These are phyloP conservation scores for Hyposoter didymator DNA, from an alignment of 2,888 invertebrate genomes.

Conservation along the genomic window DNA sequence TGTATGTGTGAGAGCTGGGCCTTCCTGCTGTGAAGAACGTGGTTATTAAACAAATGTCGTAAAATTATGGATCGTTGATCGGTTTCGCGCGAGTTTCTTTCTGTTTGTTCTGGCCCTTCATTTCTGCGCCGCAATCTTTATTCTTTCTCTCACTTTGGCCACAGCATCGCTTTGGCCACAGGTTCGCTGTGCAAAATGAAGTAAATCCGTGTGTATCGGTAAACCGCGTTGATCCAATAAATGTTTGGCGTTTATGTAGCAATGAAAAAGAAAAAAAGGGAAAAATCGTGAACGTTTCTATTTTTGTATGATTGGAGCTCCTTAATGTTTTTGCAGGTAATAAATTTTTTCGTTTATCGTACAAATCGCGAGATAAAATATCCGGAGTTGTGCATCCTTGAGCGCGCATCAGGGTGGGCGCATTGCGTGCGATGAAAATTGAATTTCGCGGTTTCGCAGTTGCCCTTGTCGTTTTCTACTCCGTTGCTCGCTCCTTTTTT, in stretches of 20 bases:
- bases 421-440: conserved; percentile 64
- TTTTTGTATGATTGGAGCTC: not conserved
- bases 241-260: not conserved
- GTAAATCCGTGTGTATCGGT: conserved; percentile 16
- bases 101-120: conserved; percentile 72
- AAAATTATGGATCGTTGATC: conserved; percentile 83
- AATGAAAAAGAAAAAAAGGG: not conserved
- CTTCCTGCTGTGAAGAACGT: conserved; percentile 68
- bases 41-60: conserved; percentile 81
- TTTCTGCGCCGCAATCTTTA: conserved; percentile 34
- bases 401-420: conserved; percentile 36
- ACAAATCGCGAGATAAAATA: conserved; percentile 5
- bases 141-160: conserved; percentile 29
- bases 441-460: conserved; percentile 63
- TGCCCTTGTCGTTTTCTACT: conserved; percentile 33
- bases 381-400: not conserved
- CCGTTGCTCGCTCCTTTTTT: conserved; percentile 9
- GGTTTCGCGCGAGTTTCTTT: conserved; percentile 82
- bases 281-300: not conserved
- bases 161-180: conserved; percentile 1
- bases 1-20: not conserved
- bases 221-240: not conserved
- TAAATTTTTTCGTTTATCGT: not conserved
- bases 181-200: not conserved
- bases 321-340: not conserved